Percentiles rank a stretch among this genome's conserved stretches.
Conservation (phyloP, 2,113 vertebrate species). For the Nycticebus coucang region DNA sequence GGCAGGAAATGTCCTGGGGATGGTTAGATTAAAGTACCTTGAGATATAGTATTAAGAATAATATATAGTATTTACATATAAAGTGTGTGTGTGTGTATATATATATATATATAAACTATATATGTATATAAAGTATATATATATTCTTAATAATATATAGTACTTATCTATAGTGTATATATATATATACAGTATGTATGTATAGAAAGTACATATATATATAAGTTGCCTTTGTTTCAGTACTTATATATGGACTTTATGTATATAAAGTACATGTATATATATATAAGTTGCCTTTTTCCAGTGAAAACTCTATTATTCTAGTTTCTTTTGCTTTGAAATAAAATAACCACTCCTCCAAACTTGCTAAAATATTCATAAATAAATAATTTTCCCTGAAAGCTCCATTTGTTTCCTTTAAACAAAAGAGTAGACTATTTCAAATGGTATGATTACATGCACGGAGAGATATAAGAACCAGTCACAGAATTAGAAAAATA, state of each 20-base stretch:
- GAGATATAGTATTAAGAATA: not conserved
- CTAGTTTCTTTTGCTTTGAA: conserved; percentile 65
- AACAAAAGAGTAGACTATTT: conserved; percentile 78
- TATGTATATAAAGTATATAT: too few relatives aligned
- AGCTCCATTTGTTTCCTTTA: conserved; percentile 80
- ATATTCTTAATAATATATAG: too few relatives aligned
- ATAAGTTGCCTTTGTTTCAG: too few relatives aligned
- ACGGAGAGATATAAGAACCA: conserved; percentile 47
- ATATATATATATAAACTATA: too few relatives aligned
- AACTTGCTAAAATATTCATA: conserved; percentile 79
- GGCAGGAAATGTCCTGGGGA: too few relatives aligned
- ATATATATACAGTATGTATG: too few relatives aligned
- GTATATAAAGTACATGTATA: too few relatives aligned
- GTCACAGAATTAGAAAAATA: conserved; percentile 65
- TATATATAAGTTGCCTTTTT: conserved; percentile 11
- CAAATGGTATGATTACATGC: conserved; percentile 75
- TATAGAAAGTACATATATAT: too few relatives aligned
- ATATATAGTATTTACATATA: too few relatives aligned
- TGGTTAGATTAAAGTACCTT: not conserved
- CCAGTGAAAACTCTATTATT: conserved; percentile 71
- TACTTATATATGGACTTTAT: too few relatives aligned
- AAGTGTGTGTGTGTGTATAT: too few relatives aligned
- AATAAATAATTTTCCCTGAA: conserved; percentile 78
- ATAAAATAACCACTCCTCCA: conserved; percentile 74
- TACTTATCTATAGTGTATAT: too few relatives aligned